These are phyloP conservation scores for Miltochrista miniata DNA, from an alignment of 2,888 invertebrate species.

Conservation along the genomic window DNA sequence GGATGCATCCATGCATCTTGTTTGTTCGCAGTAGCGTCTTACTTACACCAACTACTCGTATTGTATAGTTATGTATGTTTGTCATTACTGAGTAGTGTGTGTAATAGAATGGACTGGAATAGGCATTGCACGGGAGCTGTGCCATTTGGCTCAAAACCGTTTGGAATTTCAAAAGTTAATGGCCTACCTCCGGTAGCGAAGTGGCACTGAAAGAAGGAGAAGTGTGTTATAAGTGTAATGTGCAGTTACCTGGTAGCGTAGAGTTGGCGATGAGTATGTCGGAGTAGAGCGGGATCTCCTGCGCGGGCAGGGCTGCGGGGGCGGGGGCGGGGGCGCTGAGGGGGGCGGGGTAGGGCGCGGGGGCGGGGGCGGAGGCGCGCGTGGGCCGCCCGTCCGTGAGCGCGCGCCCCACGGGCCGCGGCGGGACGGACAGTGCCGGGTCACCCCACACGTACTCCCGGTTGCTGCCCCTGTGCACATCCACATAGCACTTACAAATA, in stretches of 20 bases:
- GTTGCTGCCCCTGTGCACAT: conserved; percentile 46
- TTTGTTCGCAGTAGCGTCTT: no score
- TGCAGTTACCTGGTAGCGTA: conserved; percentile 68
- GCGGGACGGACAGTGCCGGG: conserved; percentile 34
- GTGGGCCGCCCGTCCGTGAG: conserved; percentile 1
- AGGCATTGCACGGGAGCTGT: no score
- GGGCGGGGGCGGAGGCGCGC: conserved; percentile 1
- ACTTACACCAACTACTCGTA: no score
- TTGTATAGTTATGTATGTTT: no score
- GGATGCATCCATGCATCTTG: no score
- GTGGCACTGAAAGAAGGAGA: no score
- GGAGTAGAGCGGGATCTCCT: conserved; percentile 56
- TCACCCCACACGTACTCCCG: conserved; percentile 43
- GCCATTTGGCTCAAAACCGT: no score
- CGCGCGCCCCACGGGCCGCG: conserved; percentile 27
- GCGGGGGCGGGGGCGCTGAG: neutral
- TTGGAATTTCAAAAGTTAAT: no score
- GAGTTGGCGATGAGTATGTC: conserved; percentile 87
- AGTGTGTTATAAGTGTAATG: no score
- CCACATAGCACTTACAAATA: neutral
- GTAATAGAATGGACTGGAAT: no score
- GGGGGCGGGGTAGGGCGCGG: neutral
- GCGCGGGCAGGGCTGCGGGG: conserved; percentile 33
- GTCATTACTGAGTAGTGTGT: no score
- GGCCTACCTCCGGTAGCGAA: no score